These are phyloP conservation scores for Labroides dimidiatus DNA, from an alignment of 2,797 vertebrate genomes.

Conservation along the genomic window DNA sequence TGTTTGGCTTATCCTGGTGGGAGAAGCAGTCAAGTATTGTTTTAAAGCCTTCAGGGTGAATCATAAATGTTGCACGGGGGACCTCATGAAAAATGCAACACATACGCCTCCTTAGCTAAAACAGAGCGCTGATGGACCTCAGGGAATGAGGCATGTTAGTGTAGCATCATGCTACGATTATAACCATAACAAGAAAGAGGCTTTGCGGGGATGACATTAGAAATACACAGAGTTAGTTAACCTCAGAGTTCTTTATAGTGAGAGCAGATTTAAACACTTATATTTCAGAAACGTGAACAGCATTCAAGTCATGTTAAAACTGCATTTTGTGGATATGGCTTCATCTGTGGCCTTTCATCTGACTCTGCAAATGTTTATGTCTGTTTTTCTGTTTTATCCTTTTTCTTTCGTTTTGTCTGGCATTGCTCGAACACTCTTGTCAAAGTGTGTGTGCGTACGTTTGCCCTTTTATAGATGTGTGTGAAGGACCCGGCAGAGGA, in stretches of 20 bases:
- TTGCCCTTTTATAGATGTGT: constrained; percentile 81
- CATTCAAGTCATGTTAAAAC: too few relatives aligned
- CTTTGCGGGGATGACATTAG: constrained; percentile 54
- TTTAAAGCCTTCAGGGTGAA: constrained; percentile 74
- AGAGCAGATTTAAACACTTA: too few relatives aligned
- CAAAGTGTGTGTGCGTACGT: constrained; percentile 52
- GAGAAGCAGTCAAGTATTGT: constrained; percentile 77
- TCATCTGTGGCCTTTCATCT: background rate
- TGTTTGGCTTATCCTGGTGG: constrained; percentile 61
- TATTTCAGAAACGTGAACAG: too few relatives aligned
- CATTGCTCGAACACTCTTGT: constrained; percentile 48
- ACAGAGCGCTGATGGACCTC: constrained; percentile 66
- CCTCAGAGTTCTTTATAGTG: too few relatives aligned
- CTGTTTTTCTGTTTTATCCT: background rate
- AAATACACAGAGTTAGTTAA: constrained; percentile 61
- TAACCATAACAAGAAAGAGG: constrained; percentile 48
- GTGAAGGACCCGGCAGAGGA: constrained; percentile 79
- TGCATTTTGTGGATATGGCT: too few relatives aligned
- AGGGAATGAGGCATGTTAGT: constrained; percentile 68
- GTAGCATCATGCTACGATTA: constrained; percentile 67
- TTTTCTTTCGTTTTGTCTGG: constrained; percentile 36
- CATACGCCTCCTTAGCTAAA: constrained; percentile 64
- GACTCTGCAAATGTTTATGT: constrained; percentile 19
- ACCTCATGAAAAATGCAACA: constrained; percentile 82
- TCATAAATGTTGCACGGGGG: constrained; percentile 82